phyloP scores from a whole-genome alignment of 2,113 vertebrate species.

The Turnix velox region DNA sequence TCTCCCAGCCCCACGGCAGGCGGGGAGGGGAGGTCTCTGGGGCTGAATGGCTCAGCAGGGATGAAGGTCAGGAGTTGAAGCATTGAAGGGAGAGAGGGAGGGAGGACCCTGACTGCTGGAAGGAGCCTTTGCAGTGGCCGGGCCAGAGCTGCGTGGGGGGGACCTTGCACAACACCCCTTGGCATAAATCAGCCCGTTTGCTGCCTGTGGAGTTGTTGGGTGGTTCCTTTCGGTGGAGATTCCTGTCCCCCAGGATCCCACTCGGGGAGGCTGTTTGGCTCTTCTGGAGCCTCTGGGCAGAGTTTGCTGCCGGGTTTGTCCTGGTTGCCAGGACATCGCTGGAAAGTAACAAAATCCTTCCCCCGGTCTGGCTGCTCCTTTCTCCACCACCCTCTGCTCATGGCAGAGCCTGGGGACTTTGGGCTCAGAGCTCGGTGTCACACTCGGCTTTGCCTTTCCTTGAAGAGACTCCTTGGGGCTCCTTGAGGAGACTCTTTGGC shows the following conservation, averaged over 20 bases:
- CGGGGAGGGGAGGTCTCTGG: background rate
- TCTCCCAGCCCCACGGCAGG: no score
- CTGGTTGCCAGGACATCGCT: background rate
- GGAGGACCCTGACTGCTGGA: background rate
- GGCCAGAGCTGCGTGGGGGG: background rate
- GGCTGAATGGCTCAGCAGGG: background rate
- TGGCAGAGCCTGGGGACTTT: background rate
- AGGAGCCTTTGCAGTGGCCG: background rate
- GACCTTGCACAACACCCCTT: background rate
- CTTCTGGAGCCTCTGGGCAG: background rate
- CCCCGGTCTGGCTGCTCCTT: background rate
- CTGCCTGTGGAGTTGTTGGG: background rate
- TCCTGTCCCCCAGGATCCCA: background rate
- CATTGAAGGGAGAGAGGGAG: background rate
- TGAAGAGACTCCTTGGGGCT: background rate
- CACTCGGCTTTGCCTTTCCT: background rate
- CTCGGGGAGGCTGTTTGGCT: background rate
- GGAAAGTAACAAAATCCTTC: background rate
- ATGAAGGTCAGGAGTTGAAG: background rate
- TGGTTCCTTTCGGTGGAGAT: background rate
- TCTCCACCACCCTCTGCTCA: background rate
- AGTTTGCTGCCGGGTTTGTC: background rate
- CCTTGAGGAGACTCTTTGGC: background rate
- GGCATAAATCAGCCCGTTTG: background rate
- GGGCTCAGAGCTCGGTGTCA: rapidly evolving